phyloP scores from a whole-genome alignment of 2,113 vertebrate genomes.

The Pangasianodon gigas region DNA sequence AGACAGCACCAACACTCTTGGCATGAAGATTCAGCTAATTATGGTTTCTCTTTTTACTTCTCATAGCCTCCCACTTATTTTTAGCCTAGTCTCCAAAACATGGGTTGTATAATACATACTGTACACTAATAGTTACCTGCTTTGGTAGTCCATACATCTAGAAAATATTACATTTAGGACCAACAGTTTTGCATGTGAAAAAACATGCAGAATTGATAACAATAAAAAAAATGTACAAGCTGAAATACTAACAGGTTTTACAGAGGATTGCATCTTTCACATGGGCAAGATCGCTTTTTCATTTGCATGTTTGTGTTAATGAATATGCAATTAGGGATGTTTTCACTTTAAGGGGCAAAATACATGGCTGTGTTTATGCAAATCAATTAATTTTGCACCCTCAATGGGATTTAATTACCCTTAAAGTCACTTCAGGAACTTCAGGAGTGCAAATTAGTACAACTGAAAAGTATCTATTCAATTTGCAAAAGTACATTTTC shows the following conservation, averaged over 20 bases:
- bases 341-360: not conserved
- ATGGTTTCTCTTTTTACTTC: not conserved
- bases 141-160: not conserved
- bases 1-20: not conserved
- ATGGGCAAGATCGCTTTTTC: not conserved
- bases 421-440: not conserved
- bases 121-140: not conserved
- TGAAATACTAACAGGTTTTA: not conserved
- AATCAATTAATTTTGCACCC: not conserved
- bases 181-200: not conserved
- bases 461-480: not conserved
- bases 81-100: not conserved
- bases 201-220: not conserved
- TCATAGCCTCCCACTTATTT: not conserved
- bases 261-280: not conserved
- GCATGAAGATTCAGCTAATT: constrained; percentile 14
- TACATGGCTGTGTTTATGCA: constrained; percentile 1
- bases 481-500: not conserved
- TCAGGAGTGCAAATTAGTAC: not conserved
- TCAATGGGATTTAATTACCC: not conserved
- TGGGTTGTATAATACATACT: not conserved
- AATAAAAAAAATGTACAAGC: not conserved
- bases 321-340: not conserved
- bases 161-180: not conserved
- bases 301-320: not conserved